Conservation (phyloP, 2,113 vertebrate species). For the Datnioides undecimradiatus region DNA sequence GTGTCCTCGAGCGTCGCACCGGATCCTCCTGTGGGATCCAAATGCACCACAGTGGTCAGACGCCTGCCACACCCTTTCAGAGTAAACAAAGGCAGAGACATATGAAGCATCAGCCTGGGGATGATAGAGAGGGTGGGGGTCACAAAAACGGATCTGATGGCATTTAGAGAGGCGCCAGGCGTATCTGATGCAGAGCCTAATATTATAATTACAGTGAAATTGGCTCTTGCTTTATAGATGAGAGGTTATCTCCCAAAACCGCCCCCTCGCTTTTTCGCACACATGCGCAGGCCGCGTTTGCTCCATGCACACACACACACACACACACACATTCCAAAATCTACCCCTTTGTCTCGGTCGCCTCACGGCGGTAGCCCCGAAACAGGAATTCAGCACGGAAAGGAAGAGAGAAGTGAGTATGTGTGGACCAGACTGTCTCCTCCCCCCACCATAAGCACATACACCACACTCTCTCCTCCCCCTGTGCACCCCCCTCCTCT, state of each 20-base stretch:
- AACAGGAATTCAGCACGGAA: slow-evolving; percentile 68
- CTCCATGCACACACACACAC: slow-evolving; percentile 8
- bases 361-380: slow-evolving; percentile 63
- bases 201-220: slow-evolving; percentile 35
- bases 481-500: neutral
- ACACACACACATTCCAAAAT: slow-evolving; percentile 50
- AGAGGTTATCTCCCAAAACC: slow-evolving; percentile 38
- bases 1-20: neutral
- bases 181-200: slow-evolving; percentile 11
- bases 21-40: slow-evolving; percentile 30
- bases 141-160: neutral
- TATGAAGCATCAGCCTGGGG: neutral
- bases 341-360: slow-evolving; percentile 75
- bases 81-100: slow-evolving; percentile 69
- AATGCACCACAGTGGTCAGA: slow-evolving; percentile 65
- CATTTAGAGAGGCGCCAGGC: neutral
- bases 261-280: slow-evolving; percentile 62
- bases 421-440: slow-evolving; percentile 62
- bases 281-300: slow-evolving; percentile 41
- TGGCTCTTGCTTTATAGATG: slow-evolving; percentile 12
- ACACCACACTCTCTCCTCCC: neutral
- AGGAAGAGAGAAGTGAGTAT: slow-evolving; percentile 24
- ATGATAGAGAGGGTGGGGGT: neutral
- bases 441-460: too few species aligned
- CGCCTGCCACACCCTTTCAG: slow-evolving; percentile 74